Base-by-base conservation (phyloP, 2,888 invertebrate species). In the Bhutanitis thaidina region DNA sequence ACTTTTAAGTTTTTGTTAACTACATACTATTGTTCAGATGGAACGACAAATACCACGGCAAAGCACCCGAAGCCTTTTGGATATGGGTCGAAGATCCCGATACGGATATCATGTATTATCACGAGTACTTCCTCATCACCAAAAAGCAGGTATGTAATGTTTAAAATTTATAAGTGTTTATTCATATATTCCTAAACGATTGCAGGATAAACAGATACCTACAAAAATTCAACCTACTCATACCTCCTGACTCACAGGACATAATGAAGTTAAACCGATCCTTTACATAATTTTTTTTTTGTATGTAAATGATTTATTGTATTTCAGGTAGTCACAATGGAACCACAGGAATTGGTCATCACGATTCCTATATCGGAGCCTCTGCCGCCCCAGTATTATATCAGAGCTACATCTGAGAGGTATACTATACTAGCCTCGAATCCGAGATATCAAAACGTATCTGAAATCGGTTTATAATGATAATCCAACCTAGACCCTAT, bases 21-120 rank as follows among this genome's bases (percentile, higher is more conserved):
- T 20, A 3, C 20, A 20, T 20, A 20, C 5, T 45, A 37, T 34
- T 53, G 25, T 44, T 53, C 63, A 93, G 92, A 54, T 98, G 98
- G 98, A 97, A 96, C 67, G 97, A 97, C 72, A 93, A 92, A 62
- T 92, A 97, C 40, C 98, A 98, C 71, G 97, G 98, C 0, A 94
- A 94, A 77, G 93, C 93, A 0, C 93, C 95, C 0, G 97, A 98
- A 78, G 93, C 96, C 0, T 99, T 98, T 81, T 99, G 98, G 96
- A 93, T 99, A 53, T 98, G 99, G 97, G 95, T 99, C 27, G 98
- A 99, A 78, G 98, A 99, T 83, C 96, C 98, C 0, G 96, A 96
- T 35, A 95, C 93, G 44, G 97, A 98, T 74, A 94, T 94, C 60
- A 98, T 99, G 78, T 98, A 99, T 78, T 99, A 99, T 79, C 95